Base-by-base conservation (phyloP, 2,797 vertebrate genomes). In the Bufotes viridis region DNA sequence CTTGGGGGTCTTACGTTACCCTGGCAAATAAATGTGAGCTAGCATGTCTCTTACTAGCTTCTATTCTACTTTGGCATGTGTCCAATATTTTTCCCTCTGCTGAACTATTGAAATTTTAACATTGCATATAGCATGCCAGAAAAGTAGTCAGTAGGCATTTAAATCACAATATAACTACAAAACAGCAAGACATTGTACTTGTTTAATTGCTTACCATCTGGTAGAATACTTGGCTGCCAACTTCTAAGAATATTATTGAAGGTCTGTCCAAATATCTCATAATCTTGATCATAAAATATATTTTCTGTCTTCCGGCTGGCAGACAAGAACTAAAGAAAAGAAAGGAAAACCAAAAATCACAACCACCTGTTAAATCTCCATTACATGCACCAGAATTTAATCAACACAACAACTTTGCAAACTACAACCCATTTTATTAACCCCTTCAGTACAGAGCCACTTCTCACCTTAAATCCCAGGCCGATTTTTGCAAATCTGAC, bases 201-300 rank as follows among this genome's bases (percentile, higher is more conserved):
- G 9, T 6, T 14, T n/a, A 14, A 78, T 24, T 24, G 13, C 90
- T 96, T 96, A 99, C 98, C 98, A 94, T 99, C 97, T 92, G 98
- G 97, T 94, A 99, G 97, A 92, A 99, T 97, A 89, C 96, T 98
- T 91, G 98, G 98, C 81, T 98, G 96, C 98, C 98, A 99, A 51
- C 95, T 97, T 93, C 96, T 96, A 85, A 99, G 95, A 87, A 99
- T 95, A 92, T 96, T 97, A 94, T 97, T 97, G 82, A 99, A 95
- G 93, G 98, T 97, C 87, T 98, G 96, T 84, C 97, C 97, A 93
- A 99, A 99, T 0, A 93, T 95, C 91, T 97, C 94, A 92, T 97
- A 99, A 87, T 94, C 92, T 0, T 95, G 93, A 92, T 98, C 97
- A 89, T 96, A 94, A 93, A 99, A 99, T 92, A 99, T 95, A 94